Evolutionary conservation across 2,888 invertebrate genomes (phyloP).

Genomic region (Caenorhabditis virilis): DNA sequence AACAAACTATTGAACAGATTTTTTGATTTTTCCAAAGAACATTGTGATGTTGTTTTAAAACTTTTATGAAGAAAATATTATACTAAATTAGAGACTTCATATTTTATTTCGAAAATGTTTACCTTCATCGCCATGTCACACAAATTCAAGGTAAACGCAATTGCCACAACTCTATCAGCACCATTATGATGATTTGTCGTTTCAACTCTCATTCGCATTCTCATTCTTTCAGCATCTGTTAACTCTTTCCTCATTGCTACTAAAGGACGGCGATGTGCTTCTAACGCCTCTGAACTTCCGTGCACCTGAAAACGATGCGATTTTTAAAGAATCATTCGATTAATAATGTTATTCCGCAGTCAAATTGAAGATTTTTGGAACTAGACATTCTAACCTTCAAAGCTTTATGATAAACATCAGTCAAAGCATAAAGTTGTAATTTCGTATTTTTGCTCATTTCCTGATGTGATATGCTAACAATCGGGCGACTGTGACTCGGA

Average conservation of each 20-base stretch:
- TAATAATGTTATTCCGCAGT: no score
- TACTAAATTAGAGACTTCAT: no score
- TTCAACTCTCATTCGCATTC: constrained; percentile 61
- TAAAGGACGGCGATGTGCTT: constrained; percentile 49
- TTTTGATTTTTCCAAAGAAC: no score
- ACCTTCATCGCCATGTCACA: constrained; percentile 59
- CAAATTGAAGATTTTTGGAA: no score
- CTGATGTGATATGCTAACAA: constrained; percentile 26
- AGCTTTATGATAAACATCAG: constrained; percentile 52
- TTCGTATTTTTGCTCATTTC: constrained; percentile 14
- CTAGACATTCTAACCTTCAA: constrained; percentile 27
- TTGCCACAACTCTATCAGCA: constrained; percentile 63
- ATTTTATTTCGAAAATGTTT: constrained; percentile 6
- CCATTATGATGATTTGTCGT: constrained; percentile 48
- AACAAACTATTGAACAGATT: no score
- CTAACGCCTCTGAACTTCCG: constrained; percentile 51
- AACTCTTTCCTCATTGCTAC: constrained; percentile 53
- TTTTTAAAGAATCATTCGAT: no score
- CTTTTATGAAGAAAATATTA: no score
- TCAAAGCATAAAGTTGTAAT: constrained; percentile 45
- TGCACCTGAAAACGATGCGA: no score
- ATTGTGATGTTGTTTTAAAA: no score
- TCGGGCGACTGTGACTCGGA: constrained; percentile 25
- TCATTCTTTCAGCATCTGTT: constrained; percentile 53
- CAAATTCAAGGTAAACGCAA: constrained; percentile 60